Evolutionary conservation across 2,888 invertebrate genomes (phyloP).

Genomic region (Troides oblongomaculatus): DNA sequence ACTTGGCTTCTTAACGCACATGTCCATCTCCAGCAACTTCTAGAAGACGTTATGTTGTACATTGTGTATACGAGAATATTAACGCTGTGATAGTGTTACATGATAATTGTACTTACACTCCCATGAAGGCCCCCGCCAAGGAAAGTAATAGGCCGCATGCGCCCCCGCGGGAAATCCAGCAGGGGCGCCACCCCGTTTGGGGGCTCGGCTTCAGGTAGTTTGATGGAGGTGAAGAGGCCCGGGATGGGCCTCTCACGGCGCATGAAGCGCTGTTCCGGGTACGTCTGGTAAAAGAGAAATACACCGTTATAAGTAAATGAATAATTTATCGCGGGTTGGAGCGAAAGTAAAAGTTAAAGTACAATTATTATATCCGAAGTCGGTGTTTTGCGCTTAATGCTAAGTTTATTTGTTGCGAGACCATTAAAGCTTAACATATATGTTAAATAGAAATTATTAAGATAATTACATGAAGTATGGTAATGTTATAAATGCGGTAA

Average conservation of each 20-base stretch:
- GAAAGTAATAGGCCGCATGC: slow-evolving; percentile 90
- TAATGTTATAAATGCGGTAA: no score
- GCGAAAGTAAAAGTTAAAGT: no score
- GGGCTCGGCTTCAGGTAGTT: slow-evolving; percentile 85
- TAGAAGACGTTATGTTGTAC: no score
- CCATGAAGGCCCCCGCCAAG: slow-evolving; percentile 94
- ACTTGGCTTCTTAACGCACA: no score
- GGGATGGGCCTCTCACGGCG: slow-evolving; percentile 84
- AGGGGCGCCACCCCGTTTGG: slow-evolving; percentile 84
- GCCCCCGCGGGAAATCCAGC: slow-evolving; percentile 90
- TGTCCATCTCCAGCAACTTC: no score
- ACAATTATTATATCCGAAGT: no score
- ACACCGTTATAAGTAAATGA: background rate
- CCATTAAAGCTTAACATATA: no score
- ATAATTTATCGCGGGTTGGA: no score
- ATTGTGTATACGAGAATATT: background rate
- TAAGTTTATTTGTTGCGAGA: no score
- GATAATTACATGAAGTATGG: no score
- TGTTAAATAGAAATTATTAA: no score
- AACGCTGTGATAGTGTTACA: slow-evolving; percentile 17
- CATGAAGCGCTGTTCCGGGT: slow-evolving; percentile 65
- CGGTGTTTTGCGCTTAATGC: no score
- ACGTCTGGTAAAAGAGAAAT: slow-evolving; percentile 52
- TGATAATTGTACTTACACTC: slow-evolving; percentile 81
- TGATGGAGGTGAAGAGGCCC: slow-evolving; percentile 86